A percentile compares a stretch with the other conserved stretches of the same genome.
Evolutionary conservation across 2,113 vertebrate genomes (phyloP).

Genomic region (Myocastor coypus): DNA sequence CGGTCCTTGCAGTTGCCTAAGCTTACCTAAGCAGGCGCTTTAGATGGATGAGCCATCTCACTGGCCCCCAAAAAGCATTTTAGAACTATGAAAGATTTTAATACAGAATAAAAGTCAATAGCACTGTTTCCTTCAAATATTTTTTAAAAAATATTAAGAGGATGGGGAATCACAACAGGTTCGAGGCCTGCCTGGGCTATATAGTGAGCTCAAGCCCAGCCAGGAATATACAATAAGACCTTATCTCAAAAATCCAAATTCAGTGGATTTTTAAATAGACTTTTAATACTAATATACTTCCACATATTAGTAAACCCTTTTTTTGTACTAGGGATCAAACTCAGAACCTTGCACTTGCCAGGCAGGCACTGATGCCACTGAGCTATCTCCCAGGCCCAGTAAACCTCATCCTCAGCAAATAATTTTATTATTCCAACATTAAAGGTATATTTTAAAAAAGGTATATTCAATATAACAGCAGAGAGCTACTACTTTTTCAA

Average conservation of each 20-base stretch:
- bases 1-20: no score
- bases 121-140: not conserved
- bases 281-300: slow-evolving; percentile 14
- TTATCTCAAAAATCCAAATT: not conserved
- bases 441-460: slow-evolving; percentile 48
- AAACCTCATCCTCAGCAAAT: slow-evolving; percentile 22
- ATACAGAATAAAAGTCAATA: slow-evolving; percentile 24
- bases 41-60: no score
- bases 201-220: not conserved
- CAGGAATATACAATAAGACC: not conserved
- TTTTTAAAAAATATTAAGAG: slow-evolving; percentile 23
- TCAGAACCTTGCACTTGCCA: no score
- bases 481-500: slow-evolving; percentile 31
- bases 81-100: not conserved
- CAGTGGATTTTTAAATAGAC: slow-evolving; percentile 33
- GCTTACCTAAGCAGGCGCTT: no score
- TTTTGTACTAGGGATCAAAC: no score
- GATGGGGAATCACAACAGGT: not conserved
- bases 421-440: slow-evolving; percentile 7
- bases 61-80: not conserved
- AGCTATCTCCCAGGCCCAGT: not conserved
- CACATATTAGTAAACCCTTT: not conserved
- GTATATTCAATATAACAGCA: not conserved
- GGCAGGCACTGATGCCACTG: no score
- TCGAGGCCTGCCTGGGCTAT: not conserved